These are phyloP conservation scores for Monarcha castaneiventris DNA, from an alignment of 2,113 vertebrate genomes.

Conservation along the genomic window DNA sequence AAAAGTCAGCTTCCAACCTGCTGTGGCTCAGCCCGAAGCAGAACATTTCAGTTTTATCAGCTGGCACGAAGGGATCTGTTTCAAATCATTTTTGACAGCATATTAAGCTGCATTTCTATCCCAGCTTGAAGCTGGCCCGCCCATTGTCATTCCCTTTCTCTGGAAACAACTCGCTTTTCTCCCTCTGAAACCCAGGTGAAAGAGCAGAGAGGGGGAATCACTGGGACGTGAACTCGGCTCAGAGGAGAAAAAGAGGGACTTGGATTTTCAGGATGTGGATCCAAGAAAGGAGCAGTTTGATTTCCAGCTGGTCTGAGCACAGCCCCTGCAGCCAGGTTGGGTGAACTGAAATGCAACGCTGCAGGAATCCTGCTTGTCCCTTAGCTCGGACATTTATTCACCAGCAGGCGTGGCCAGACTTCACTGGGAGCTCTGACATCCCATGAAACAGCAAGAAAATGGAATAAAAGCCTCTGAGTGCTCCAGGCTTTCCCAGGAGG, in stretches of 20 bases:
- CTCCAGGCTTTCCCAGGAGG: not conserved
- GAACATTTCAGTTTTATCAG: conserved; percentile 31
- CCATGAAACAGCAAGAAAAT: not conserved
- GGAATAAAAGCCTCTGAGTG: not conserved
- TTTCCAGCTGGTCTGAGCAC: not conserved
- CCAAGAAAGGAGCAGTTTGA: not conserved
- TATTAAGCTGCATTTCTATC: conserved; percentile 18
- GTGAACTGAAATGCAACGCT: not conserved
- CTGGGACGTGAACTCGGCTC: not conserved
- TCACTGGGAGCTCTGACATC: not conserved
- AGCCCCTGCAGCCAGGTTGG: not conserved
- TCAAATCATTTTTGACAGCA: conserved; percentile 25
- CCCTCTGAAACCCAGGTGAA: not conserved
- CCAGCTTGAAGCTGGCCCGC: not conserved
- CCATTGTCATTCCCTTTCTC: not conserved
- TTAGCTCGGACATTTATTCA: not conserved
- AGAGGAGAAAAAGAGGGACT: not conserved
- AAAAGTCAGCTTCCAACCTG: conserved; percentile 18
- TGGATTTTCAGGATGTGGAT: not conserved
- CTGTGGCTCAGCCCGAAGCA: not conserved
- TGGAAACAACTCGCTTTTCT: not conserved
- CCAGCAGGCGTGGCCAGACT: not conserved
- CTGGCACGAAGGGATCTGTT: not conserved
- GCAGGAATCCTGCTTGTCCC: not conserved
- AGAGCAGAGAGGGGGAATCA: not conserved